Conservation (phyloP, 2,888 invertebrate genomes). For the Orthosia incerta region DNA sequence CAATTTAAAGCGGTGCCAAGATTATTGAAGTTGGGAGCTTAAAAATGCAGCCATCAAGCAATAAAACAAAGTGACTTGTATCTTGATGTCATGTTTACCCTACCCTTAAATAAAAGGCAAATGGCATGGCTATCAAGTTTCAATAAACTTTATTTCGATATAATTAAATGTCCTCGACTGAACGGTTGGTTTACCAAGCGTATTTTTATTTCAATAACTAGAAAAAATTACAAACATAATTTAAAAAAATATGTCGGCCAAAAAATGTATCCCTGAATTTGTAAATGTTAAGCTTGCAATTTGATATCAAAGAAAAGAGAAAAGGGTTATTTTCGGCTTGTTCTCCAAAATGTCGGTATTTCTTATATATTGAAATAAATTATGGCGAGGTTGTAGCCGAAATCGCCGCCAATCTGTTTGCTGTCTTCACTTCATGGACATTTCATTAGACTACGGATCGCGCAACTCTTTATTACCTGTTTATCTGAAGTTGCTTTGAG, state of each 20-base stretch:
- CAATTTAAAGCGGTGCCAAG: slow-evolving; percentile 11
- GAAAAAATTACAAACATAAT: neutral
- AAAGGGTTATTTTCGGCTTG: neutral
- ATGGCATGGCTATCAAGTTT: neutral
- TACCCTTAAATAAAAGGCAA: neutral
- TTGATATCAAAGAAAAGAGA: neutral
- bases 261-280: too few relatives aligned
- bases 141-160: neutral
- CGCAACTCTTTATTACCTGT: slow-evolving; percentile 37
- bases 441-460: slow-evolving; percentile 37
- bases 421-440: slow-evolving; percentile 33
- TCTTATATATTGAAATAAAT: neutral
- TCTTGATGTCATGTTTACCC: neutral
- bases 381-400: neutral
- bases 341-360: neutral
- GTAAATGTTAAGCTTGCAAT: neutral
- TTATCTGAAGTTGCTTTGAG: slow-evolving; percentile 2
- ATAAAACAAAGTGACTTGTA: neutral
- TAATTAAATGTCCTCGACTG: neutral
- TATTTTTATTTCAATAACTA: neutral
- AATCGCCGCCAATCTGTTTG: neutral
- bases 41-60: neutral
- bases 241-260: neutral
- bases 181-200: slow-evolving; percentile 1
- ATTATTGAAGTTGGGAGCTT: neutral